A percentile compares a stretch with the other conserved stretches of the same genome.
phyloP scores from a whole-genome alignment of 2,113 vertebrate species.

The Hucho hucho region DNA sequence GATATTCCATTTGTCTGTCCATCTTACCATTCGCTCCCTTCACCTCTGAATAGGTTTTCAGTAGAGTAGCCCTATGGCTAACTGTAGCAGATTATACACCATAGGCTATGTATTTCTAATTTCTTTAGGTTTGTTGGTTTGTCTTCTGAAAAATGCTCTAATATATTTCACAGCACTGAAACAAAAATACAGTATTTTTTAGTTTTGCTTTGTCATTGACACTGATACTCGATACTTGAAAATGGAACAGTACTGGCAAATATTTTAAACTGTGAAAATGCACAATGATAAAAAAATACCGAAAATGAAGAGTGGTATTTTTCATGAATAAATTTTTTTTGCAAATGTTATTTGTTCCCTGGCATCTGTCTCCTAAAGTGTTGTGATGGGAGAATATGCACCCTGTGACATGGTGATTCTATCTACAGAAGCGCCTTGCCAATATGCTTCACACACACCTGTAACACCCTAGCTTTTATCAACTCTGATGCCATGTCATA shows the following conservation, averaged over 20 bases:
- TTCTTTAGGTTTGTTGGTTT: slow-evolving; percentile 33
- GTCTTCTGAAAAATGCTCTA: not conserved
- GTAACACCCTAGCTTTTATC: not conserved
- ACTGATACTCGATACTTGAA: slow-evolving; percentile 75
- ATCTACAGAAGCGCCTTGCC: not conserved
- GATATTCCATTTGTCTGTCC: slow-evolving; percentile 9
- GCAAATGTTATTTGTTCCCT: slow-evolving; percentile 28
- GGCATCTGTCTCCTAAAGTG: not conserved
- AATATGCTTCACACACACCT: not conserved
- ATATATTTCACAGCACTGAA: slow-evolving; percentile 44
- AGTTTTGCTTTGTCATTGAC: slow-evolving; percentile 55
- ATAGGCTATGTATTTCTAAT: slow-evolving; percentile 20
- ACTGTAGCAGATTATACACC: slow-evolving; percentile 11
- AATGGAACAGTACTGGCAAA: slow-evolving; percentile 60
- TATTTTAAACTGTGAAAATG: slow-evolving; percentile 74
- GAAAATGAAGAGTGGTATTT: slow-evolving; percentile 46
- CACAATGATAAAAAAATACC: slow-evolving; percentile 52
- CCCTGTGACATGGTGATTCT: not conserved
- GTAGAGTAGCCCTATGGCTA: not conserved
- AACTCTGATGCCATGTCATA: not conserved
- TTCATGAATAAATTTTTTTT: slow-evolving; percentile 44
- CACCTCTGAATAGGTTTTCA: slow-evolving; percentile 11
- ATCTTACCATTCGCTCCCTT: not conserved
- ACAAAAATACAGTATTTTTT: slow-evolving; percentile 32
- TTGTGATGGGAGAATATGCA: not conserved